Conservation (phyloP, 2,888 invertebrate genomes). For the Napeogenes sylphis region DNA sequence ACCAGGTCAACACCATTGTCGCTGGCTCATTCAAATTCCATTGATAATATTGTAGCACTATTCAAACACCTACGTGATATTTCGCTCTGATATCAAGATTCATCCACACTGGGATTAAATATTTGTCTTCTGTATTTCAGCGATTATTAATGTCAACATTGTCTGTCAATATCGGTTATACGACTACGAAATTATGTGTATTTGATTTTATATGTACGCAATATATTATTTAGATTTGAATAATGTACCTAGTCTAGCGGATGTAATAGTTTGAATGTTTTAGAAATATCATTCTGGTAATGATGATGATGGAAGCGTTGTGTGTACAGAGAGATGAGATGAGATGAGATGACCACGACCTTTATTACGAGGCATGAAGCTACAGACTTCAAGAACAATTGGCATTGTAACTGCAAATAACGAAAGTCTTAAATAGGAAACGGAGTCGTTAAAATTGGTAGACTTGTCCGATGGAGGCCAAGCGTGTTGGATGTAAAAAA, state of each 20-base stretch:
- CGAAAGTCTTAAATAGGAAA: conserved; percentile 30
- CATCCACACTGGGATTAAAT: conserved; percentile 9
- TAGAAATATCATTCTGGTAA: conserved; percentile 32
- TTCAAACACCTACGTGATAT: conserved; percentile 36
- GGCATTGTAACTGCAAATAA: conserved; percentile 10
- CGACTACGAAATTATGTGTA: no score
- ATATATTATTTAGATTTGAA: conserved; percentile 22
- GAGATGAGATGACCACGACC: conserved; percentile 11
- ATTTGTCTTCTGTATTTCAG: background rate
- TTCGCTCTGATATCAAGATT: conserved; percentile 28
- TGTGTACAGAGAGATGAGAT: conserved; percentile 4
- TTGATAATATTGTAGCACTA: conserved; percentile 37
- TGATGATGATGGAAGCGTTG: conserved; percentile 37
- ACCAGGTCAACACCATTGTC: conserved; percentile 27
- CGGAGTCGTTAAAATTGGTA: conserved; percentile 33
- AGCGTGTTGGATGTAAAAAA: conserved; percentile 12
- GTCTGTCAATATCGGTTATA: no score
- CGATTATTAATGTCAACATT: background rate
- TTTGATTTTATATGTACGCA: background rate
- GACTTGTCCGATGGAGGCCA: conserved; percentile 18
- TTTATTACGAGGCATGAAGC: conserved; percentile 18
- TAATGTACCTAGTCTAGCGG: conserved; percentile 27
- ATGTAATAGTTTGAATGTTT: conserved; percentile 39
- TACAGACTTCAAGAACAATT: conserved; percentile 18
- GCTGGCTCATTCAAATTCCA: conserved; percentile 35